Evolutionary conservation across 2,888 invertebrate species (phyloP).

Genomic region (Tubulanus polymorphus): DNA sequence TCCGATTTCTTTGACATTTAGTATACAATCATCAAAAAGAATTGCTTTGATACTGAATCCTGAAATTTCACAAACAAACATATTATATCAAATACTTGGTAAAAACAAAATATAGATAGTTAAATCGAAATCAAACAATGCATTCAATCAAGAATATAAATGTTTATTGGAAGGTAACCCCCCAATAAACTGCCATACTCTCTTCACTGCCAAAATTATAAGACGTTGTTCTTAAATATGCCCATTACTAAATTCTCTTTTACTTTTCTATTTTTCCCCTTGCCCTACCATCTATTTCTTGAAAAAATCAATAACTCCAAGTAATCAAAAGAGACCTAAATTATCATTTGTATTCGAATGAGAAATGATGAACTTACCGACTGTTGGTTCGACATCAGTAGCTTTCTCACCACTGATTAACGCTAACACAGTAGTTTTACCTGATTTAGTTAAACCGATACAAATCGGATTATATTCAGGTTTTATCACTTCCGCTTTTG

Average conservation of each 20-base stretch:
- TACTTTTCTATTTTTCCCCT: no score
- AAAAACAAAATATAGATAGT: not conserved
- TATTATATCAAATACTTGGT: not conserved
- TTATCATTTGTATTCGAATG: no score
- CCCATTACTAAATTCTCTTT: not conserved
- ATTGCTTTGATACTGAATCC: constrained; percentile 50
- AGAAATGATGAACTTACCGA: constrained; percentile 39
- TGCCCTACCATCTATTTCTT: no score
- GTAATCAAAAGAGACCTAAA: no score
- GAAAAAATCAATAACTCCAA: no score
- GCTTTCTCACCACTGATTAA: constrained; percentile 40
- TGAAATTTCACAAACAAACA: constrained; percentile 21
- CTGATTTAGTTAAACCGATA: constrained; percentile 40
- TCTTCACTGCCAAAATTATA: not conserved
- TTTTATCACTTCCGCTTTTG: constrained; percentile 29
- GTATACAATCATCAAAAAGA: constrained; percentile 42
- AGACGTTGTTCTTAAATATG: not conserved
- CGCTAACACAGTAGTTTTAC: constrained; percentile 44
- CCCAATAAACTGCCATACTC: no score
- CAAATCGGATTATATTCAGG: constrained; percentile 44
- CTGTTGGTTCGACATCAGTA: constrained; percentile 43
- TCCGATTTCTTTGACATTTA: constrained; percentile 51
- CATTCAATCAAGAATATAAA: not conserved
- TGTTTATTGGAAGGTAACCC: not conserved
- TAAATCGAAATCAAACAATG: not conserved